These are phyloP conservation scores for Penaeus japonicus DNA, from an alignment of 1,140 invertebrate genomes.

Conservation along the genomic window DNA sequence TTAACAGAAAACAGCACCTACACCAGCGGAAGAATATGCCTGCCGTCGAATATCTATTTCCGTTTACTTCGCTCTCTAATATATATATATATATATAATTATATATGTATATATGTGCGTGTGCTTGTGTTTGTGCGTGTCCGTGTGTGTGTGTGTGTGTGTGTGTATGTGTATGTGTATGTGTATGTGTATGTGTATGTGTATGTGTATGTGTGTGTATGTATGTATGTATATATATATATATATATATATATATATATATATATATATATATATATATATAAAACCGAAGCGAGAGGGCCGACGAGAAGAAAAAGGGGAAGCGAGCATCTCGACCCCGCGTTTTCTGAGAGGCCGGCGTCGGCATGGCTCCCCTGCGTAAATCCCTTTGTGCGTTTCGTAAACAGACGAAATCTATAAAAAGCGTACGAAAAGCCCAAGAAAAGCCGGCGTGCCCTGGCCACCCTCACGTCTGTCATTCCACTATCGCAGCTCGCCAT, in stretches of 20 bases:
- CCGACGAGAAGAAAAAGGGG: background rate
- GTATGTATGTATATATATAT: background rate
- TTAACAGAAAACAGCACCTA: too few relatives aligned
- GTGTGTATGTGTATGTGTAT: too few relatives aligned
- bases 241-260: background rate
- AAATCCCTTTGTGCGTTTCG: conserved; percentile 24
- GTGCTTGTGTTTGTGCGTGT: too few relatives aligned
- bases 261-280: background rate
- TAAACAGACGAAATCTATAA: conserved; percentile 41
- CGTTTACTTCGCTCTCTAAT: too few relatives aligned
- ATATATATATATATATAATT: too few relatives aligned
- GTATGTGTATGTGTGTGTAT: background rate
- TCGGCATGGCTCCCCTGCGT: background rate
- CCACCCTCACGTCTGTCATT: conserved; percentile 50
- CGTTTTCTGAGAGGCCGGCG: conserved; percentile 15
- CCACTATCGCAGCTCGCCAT: conserved; percentile 43
- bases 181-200: too few relatives aligned
- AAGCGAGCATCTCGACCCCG: background rate
- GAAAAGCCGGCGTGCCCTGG: conserved; percentile 38
- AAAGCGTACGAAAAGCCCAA: conserved; percentile 42
- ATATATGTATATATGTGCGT: too few relatives aligned
- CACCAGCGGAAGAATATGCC: too few relatives aligned
- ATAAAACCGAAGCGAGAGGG: background rate
- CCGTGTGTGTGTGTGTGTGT: too few relatives aligned
- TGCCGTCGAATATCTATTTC: too few relatives aligned